phyloP scores from a whole-genome alignment of 1,140 invertebrate genomes.

The Trichomalopsis sarcophagae region DNA sequence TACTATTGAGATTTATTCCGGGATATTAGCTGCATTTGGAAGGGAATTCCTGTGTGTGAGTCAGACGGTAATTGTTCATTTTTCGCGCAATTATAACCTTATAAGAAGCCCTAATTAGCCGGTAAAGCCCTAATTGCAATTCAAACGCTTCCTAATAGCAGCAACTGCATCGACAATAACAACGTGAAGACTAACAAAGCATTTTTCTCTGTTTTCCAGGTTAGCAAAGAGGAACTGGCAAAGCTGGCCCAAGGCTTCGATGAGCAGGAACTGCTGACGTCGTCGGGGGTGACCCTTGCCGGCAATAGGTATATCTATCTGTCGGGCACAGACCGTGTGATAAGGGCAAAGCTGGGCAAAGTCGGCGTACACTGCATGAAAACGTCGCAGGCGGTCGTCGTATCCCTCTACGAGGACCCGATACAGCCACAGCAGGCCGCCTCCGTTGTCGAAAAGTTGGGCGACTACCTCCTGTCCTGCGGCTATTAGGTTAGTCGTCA shows the following conservation, averaged over 20 bases:
- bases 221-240: slow-evolving; percentile 90
- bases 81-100: too few species aligned
- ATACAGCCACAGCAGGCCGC: slow-evolving; percentile 96
- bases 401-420: slow-evolving; percentile 94
- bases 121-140: too few species aligned
- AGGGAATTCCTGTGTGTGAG: too few species aligned
- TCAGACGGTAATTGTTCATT: too few species aligned
- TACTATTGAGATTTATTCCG: too few species aligned
- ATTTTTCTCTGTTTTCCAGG: slow-evolving; percentile 77
- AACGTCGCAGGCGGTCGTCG: slow-evolving; percentile 93
- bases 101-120: too few species aligned
- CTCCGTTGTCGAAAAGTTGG: slow-evolving; percentile 95
- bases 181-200: not conserved
- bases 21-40: not conserved
- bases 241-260: slow-evolving; percentile 92
- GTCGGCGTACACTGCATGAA: slow-evolving; percentile 96
- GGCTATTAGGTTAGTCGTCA: slow-evolving; percentile 85
- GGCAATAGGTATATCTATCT: slow-evolving; percentile 94
- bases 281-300: slow-evolving; percentile 90
- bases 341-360: slow-evolving; percentile 93
- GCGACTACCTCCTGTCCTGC: slow-evolving; percentile 95
- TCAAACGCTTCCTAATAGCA: too few species aligned
- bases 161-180: not conserved
- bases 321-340: slow-evolving; percentile 91
- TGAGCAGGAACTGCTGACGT: slow-evolving; percentile 88